These are phyloP conservation scores for Trididemnum nubilum DNA, from an alignment of 23 tunicate genomes.

Conservation along the genomic window DNA sequence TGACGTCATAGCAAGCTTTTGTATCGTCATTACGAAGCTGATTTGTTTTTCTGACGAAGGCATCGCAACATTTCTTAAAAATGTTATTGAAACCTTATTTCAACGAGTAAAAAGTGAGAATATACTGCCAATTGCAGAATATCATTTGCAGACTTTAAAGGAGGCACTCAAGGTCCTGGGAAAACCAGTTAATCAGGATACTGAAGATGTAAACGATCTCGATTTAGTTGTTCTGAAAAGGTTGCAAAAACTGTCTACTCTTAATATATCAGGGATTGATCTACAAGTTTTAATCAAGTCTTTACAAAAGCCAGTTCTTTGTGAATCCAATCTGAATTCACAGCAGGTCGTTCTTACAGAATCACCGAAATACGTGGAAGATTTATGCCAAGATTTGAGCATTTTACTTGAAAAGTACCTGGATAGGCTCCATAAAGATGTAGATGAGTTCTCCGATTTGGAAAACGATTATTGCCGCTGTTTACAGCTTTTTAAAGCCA, in stretches of 20 bases:
- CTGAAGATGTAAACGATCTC: neutral
- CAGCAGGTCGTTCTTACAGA: no score
- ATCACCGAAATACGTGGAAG: neutral
- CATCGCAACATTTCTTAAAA: neutral
- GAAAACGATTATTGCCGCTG: neutral
- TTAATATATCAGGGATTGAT: neutral
- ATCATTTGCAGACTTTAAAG: neutral
- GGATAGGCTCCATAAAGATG: neutral
- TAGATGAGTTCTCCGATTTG: neutral
- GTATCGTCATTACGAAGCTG: neutral
- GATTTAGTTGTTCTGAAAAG: neutral
- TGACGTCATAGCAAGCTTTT: neutral
- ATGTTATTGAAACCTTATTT: neutral
- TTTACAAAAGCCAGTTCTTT: neutral
- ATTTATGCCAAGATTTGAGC: neutral
- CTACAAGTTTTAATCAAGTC: neutral
- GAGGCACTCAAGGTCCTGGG: neutral
- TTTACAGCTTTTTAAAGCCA: no score
- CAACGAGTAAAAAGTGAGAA: no score
- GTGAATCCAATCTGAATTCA: neutral
- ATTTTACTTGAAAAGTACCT: neutral
- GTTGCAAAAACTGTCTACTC: neutral
- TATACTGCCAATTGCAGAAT: neutral
- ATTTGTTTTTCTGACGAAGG: neutral
- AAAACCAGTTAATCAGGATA: neutral